Conservation (phyloP, 2,888 invertebrate genomes). For the Melanophora roralis region DNA sequence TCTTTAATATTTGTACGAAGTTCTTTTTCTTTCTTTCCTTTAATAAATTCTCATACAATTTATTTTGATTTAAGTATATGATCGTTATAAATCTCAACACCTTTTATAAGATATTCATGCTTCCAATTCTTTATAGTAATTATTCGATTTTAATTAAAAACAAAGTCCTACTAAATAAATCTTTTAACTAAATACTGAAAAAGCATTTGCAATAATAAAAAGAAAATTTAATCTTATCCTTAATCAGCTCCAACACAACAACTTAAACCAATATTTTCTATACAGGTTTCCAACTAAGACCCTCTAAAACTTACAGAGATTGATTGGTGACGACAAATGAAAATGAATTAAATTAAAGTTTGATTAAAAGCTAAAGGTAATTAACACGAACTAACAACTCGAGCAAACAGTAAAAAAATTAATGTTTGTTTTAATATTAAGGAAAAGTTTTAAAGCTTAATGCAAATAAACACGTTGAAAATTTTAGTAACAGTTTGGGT, state of each 20-base stretch:
- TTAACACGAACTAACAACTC: constrained; percentile 42
- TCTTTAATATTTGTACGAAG: too few relatives aligned
- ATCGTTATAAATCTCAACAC: too few relatives aligned
- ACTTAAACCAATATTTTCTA: neutral
- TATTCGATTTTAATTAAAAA: neutral
- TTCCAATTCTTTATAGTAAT: neutral
- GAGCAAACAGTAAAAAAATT: neutral
- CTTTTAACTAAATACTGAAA: neutral
- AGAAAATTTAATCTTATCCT: constrained; percentile 17
- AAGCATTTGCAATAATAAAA: neutral
- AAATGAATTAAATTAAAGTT: constrained; percentile 46
- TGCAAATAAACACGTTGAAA: neutral
- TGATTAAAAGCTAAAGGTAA: constrained; percentile 47
- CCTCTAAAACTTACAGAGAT: neutral
- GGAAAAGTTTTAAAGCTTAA: neutral
- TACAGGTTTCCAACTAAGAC: constrained; percentile 1
- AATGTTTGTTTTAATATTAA: neutral
- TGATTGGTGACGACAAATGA: constrained; percentile 18
- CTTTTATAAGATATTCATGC: neutral
- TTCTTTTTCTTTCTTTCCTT: too few relatives aligned
- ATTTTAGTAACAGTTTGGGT: neutral
- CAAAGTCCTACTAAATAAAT: neutral
- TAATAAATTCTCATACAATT: too few relatives aligned
- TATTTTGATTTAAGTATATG: too few relatives aligned
- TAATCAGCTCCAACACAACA: neutral